Evolutionary conservation across 2,797 vertebrate species (phyloP), one percentile per base, ranked within the genome.

Genomic region (Anguilla anguilla): DNA sequence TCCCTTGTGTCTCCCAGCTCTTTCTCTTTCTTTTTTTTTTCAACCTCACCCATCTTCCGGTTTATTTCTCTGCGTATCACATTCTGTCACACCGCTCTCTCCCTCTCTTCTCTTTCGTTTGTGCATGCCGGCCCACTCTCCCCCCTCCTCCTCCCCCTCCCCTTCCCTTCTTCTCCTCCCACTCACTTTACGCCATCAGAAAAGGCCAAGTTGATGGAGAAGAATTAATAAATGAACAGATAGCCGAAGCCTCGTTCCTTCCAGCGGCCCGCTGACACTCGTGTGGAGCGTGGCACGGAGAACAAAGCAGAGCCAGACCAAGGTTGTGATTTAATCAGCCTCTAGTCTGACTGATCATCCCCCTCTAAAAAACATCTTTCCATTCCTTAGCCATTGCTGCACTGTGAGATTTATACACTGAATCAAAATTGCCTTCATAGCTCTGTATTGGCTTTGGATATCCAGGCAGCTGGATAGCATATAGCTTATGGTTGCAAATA

Each of bases 171-270:
- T 15, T 51, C 79, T n/a, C 79, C 43, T 49, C 79, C 79, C 46
- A 82, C 79, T 82, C 79, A 82, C 79, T 82, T 51, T 51, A 82
- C 79, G 39, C 74, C 74, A 43, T 77, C 46, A 82, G 79, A 49
- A 51, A 49, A 82, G 25, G 79, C 79, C 79, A 82, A 49, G 79
- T 82, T n/a, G 43, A 51, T 82, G 79, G 79, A 49, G 79, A 82
- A 51, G 79, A 82, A 49, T 82, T n/a, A 51, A 51, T 82, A 82
- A 22, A 49, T 82, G 46, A 82, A 51, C 46, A 46, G 43, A 51
- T 82, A n/a, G n/a, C 79, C 10, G 25, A 49, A 82, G 79, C 79
- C 25, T 51, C 51, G n/a, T 35, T n/a, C 22, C 79, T 46, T 49
- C 4, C 10, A 82, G 46, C 79, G n/a, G 79, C 22, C 43, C 46